Evolutionary conservation across 2,888 invertebrate genomes (phyloP), one percentile per base, ranked within the genome.

Genomic region (Polyploca ridens): DNA sequence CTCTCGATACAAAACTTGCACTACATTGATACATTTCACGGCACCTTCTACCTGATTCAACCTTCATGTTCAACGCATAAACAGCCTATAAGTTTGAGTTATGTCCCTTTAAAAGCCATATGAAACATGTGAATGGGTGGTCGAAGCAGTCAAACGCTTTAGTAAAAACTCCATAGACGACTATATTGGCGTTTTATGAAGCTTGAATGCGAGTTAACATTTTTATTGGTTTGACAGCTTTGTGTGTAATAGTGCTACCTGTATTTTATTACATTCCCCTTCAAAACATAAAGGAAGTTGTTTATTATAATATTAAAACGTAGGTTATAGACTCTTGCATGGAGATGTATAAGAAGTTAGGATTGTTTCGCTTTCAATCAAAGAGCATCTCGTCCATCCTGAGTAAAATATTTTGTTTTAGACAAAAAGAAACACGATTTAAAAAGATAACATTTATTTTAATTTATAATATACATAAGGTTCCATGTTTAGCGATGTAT

Each of bases 1-100:
- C 89, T 85, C 88, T 82, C 84, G 78, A 79, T 83, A 82, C 90
- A 93, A 94, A 94, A 92, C 85, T 94, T 93, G 91, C 94, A 94
- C 93, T 86, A 78, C 76, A 81, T 82, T 81, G 94, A 91, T 87
- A 94, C 86, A 90, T 93, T 93, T 94, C 92, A 92, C 93, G 86
- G 86, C 85, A 83, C 85, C 86, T 81, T 90, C 85, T 93, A 91
- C 93, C 91, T 93, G 92, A 81, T 83, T 76, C 80, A 83, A 84
- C 87, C 88, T 88, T 85, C 82, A 78, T 73, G 77, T 77, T 76
- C 73, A 78, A 82, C 79, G 82, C 80, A 83, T 86, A 85, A 85
- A 83, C 81, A 73, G 74, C 71, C 80, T 80, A 81, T 81, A 83
- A 77, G 79, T 77, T 73, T 68, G 70, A 76, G 79, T 82, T 84